These are phyloP conservation scores for Tursiops truncatus DNA, from an alignment of 2,113 vertebrate genomes.

Conservation along the genomic window DNA sequence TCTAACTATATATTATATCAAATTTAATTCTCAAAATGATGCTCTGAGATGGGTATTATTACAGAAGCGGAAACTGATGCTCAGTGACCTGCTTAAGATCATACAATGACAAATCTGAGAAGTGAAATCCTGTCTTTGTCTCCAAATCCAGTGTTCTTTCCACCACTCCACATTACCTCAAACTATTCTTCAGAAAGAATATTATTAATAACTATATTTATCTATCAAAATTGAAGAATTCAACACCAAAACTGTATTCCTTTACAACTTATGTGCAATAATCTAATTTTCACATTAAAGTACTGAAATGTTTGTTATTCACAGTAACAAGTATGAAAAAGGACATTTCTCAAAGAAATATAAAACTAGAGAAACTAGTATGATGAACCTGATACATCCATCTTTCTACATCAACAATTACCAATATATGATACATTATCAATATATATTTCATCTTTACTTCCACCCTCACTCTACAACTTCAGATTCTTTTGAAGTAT, in stretches of 20 bases:
- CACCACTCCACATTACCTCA: neutral
- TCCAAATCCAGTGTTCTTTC: neutral
- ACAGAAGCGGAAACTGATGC: neutral
- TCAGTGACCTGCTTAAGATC: neutral
- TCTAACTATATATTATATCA: neutral
- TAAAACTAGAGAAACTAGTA: neutral
- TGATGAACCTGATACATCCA: neutral
- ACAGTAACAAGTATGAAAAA: neutral
- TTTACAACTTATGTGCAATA: neutral
- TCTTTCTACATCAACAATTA: neutral
- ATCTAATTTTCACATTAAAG: conserved; percentile 7
- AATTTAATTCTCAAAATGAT: conserved; percentile 19
- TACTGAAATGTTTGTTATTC: conserved; percentile 27
- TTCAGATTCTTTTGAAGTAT: neutral
- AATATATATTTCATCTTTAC: neutral
- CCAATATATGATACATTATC: neutral
- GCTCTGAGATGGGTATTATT: neutral
- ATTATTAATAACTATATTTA: neutral
- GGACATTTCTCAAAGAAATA: neutral
- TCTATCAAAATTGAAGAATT: neutral
- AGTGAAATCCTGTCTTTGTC: neutral
- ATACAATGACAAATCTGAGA: neutral
- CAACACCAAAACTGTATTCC: neutral
- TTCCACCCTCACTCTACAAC: neutral
- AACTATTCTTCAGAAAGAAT: neutral